A percentile compares a stretch with the other conserved stretches of the same genome.
phyloP scores from a whole-genome alignment of 2,888 invertebrate genomes.

The Atherix ibis region DNA sequence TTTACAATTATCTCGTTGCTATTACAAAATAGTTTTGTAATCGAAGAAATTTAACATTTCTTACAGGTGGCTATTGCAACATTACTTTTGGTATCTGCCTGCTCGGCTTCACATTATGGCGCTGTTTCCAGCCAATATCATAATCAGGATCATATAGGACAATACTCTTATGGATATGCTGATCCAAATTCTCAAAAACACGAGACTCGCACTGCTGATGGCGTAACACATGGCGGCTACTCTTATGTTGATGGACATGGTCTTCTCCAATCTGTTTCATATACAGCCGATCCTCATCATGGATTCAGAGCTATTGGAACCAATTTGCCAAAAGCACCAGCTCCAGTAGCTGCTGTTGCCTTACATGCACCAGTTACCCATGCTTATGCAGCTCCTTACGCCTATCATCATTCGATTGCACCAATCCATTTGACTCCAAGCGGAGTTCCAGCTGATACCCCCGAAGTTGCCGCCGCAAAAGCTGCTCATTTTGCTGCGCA shows the following conservation, averaged over 20 bases:
- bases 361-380: constrained; percentile 18
- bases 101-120: constrained; percentile 26
- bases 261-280: constrained; percentile 45
- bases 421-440: constrained; percentile 18
- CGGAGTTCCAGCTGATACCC: constrained; percentile 32
- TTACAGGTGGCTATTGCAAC: constrained; percentile 26
- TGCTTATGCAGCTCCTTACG: constrained; percentile 18
- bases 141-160: constrained; percentile 42
- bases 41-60: too few species aligned
- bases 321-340: constrained; percentile 44
- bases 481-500: constrained; percentile 36
- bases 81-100: constrained; percentile 24
- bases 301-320: constrained; percentile 51
- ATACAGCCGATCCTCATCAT: constrained; percentile 43
- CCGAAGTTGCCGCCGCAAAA: constrained; percentile 37
- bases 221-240: constrained; percentile 47
- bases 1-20: too few species aligned
- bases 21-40: too few species aligned
- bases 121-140: constrained; percentile 39
- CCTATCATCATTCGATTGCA: constrained; percentile 18
- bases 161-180: constrained; percentile 45
- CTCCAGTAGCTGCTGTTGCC: constrained; percentile 17
- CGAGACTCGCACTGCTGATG: constrained; percentile 43
- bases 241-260: constrained; percentile 54
- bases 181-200: constrained; percentile 47